Evolutionary conservation across 1,140 invertebrate species (phyloP), one percentile per base, ranked within the genome.

Genomic region (Campoletis sonorensis): DNA sequence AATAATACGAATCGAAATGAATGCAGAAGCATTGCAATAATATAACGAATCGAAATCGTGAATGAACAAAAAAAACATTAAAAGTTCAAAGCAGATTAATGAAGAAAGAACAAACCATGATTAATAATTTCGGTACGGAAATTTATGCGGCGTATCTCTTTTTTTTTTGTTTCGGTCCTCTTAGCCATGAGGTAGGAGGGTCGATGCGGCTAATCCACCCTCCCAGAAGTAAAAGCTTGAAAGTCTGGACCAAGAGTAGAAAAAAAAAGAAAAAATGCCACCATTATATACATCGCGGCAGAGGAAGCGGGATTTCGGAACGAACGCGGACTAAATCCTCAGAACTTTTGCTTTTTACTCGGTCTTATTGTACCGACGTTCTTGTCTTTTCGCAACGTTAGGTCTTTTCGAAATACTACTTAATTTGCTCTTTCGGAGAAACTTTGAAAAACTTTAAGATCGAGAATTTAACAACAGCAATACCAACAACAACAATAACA

Each of bases 141-240:
- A 70, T 70, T 37, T 4, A 70, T 70, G 18, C 67, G 30, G 23
- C 4, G 26, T 58, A 64, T 64, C 61, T 26, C 23, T 64, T 26
- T 27, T 5, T 61, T 64, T 26, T 27, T 5, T 23, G 8, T 58
- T 23, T 21, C 18, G 27, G 27, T 30, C 15, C 13, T 70, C n/a
- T 70, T 27, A n/a, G 4, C 30, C 11, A 16, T 27, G 67, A 68
- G 15, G 67, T 3, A n/a, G 30, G 30, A 70, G 33, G 30, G 30
- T 70, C 67, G 30, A 70, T 70, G 67, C 16, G 67, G 30, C 67
- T 70, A 70, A 70, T 70, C 67, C 67, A 70, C 67, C 67, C 3
- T 33, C 67, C 5, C 67, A 33, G 27, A 33, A 70, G 26, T 16
- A 30, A 70, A 70, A 70, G 15, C 67, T 70, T 18, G 7, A 70